Base-by-base conservation (phyloP, 2,888 invertebrate genomes). In the Orchesellides sinensis region DNA sequence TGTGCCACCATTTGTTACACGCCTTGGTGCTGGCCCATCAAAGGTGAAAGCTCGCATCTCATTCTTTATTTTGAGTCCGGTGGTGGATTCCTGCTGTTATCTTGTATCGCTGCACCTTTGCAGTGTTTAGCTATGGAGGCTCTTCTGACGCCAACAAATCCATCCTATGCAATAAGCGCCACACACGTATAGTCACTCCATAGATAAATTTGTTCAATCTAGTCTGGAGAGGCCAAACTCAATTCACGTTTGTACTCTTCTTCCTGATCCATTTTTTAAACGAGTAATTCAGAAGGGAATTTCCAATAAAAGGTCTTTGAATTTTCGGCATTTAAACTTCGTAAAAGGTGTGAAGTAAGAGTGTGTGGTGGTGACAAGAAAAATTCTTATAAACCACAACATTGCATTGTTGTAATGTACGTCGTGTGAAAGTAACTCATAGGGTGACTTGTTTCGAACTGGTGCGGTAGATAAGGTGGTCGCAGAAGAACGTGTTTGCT, bases 1-100 rank as follows among this genome's bases (percentile, higher is more conserved):
- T 79, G 70, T 65, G 70, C 70, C 72, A 54, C 79, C 79, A 79
- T 79, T 79, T 79, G 79, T 79, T 79, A 79, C 79, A 63, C 72
- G 35, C 56, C 27, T 61, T 40, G 47, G 49, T 45, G 63, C 72
- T 32, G 14, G 35, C 65, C 72, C 63, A 70, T 79, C 72, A 79
- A 79, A 65, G 79, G 72, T 65, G 65, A 70, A 79, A 79, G 65
- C 72, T 70, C 59, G 65, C 79, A 72, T 79, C 79, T 79, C 72
- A 79, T 79, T 79, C 72, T 45, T 56, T 25, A 14, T 65, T 21
- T 65, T 70, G 61, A 27, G 23, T 77, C 68, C 40, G 52, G 35
- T 32, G 32, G 52, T 65, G 4, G 3, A 5, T 21, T 10, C 23
- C 17, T 25, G 19, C 19, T 54, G 56, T 59, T 59, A 61, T 56